phyloP scores from a whole-genome alignment of 2,888 invertebrate species.

The Eristalinus aeneus region DNA sequence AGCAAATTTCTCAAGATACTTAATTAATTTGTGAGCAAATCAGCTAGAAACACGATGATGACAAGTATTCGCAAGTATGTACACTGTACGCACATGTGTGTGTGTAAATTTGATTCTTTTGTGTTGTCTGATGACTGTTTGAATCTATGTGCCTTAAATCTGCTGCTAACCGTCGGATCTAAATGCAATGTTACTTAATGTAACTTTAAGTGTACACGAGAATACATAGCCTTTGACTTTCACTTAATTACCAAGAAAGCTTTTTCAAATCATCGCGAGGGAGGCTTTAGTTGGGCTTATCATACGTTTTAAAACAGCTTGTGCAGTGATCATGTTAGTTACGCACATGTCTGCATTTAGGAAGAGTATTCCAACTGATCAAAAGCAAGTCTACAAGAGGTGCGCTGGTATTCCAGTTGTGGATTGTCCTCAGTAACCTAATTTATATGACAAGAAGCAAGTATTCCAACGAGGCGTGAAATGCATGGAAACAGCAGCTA shows the following conservation, averaged over 20 bases:
- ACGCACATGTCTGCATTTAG: no score
- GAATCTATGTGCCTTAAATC: background rate
- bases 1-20: background rate
- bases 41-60: background rate
- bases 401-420: no score
- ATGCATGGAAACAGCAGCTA: no score
- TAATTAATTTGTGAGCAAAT: background rate
- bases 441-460: no score
- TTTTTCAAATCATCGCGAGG: no score
- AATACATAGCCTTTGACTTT: background rate
- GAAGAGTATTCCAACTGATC: no score
- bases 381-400: no score
- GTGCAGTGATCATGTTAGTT: no score
- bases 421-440: no score
- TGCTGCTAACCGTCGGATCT: background rate
- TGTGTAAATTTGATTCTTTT: background rate
- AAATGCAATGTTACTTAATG: background rate
- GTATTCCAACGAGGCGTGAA: no score
- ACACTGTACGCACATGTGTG: background rate
- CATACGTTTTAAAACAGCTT: no score
- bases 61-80: background rate
- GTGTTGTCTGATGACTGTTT: background rate
- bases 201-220: background rate
- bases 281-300: no score
- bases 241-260: background rate